A percentile compares a stretch with the other conserved stretches of the same genome.
phyloP scores from a whole-genome alignment of 2,888 invertebrate species.

The Caenorhabditis becei region DNA sequence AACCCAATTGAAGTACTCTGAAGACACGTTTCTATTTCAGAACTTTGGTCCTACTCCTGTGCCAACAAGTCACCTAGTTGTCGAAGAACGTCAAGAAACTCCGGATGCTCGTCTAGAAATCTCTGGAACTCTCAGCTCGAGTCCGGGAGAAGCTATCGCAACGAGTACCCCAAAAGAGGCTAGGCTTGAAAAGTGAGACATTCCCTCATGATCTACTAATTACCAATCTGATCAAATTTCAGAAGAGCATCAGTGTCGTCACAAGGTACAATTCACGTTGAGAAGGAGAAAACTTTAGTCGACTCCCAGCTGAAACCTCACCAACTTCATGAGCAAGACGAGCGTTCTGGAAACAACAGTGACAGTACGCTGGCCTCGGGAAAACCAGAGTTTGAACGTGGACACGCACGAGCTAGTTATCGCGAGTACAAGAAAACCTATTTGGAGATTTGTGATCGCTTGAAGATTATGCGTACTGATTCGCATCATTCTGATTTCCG shows the following conservation, averaged over 20 bases:
- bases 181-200: conserved; percentile 31
- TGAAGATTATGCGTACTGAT: conserved; percentile 43
- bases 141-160: conserved; percentile 62
- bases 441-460: conserved; percentile 47
- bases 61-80: neutral
- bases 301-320: conserved; percentile 14
- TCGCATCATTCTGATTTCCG: conserved; percentile 43
- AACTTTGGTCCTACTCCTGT: conserved; percentile 18
- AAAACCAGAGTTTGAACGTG: conserved; percentile 40
- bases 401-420: conserved; percentile 57
- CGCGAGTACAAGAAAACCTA: conserved; percentile 55
- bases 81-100: conserved; percentile 5
- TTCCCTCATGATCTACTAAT: neutral
- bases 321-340: conserved; percentile 15
- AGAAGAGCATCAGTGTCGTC: conserved; percentile 37
- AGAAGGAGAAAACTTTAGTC: neutral
- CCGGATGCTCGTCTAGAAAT: conserved; percentile 20
- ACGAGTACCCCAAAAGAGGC: conserved; percentile 65
- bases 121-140: conserved; percentile 3
- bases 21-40: conserved; percentile 10
- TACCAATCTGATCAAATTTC: conserved; percentile 5
- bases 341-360: conserved; percentile 52
- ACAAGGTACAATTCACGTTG: conserved; percentile 39
- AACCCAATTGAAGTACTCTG: neutral
- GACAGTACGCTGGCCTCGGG: conserved; percentile 55